Evolutionary conservation across 1,140 invertebrate species (phyloP), one percentile per base, ranked within the genome.

Genomic region (Hylyphantes graminicola): DNA sequence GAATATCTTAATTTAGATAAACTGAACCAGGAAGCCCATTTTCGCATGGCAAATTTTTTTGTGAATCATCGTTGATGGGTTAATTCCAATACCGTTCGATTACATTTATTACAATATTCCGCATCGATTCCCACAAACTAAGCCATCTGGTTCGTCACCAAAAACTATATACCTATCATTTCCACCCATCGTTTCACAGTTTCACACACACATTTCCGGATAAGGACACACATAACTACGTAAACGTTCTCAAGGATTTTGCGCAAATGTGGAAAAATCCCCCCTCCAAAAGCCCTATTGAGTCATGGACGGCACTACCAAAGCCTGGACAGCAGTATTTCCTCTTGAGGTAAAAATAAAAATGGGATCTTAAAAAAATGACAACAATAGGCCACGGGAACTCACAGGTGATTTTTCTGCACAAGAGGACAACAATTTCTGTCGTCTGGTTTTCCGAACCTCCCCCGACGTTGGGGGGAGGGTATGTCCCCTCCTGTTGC

Each of bases 351-450:
- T 55, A 57, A 72, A 81, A 73, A 73, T 73, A 81, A 81, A 76
- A 73, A 70, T 48, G 61, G 53, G 65, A 77, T n/a, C 55, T 53
- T 21, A 7, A 65, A 74, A 65, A 73, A 13, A 48, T 17, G 54
- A 63, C 63, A 73, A 81, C 77, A 83, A 83, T 63, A 51, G 51
- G 13, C 68, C 68, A 59, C 80, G 63, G 80, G 80, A 83, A 83
- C 74, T 83, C 80, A 83, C 80, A 83, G 80, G 80, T 83, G 80
- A 83, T 83, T 83, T 81, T 83, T 83, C 59, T 65, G 80, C 35
- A 57, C 17, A 83, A 65, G 80, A 83, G 80, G 74, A 83, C 80
- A 83, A 83, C 80, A 83, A 83, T 73, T 82, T 82, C 67, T 15
- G 67, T 82, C 79, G 67, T 83, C 75, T 73, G 70, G 68, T 83